Evolutionary conservation across 2,797 vertebrate genomes (phyloP), one percentile per base, ranked within the genome.

Genomic region (Otolemur crassicaudatus): DNA sequence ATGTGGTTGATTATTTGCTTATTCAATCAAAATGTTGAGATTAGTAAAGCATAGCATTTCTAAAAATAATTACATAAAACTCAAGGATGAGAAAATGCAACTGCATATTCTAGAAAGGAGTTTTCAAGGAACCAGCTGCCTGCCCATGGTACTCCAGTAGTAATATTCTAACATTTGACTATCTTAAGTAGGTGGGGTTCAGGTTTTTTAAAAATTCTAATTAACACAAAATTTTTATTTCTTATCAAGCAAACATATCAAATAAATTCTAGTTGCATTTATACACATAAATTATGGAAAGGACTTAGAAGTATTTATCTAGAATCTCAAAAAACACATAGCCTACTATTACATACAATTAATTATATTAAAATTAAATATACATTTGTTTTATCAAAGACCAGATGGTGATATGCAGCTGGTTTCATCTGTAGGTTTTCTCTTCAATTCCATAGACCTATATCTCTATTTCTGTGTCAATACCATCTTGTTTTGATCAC

Each of bases 1-100:
- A 73, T 80, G 29, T 19, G n/a, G 27, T 23, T 94, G 34, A 95
- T 89, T 95, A 90, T 81, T 95, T 67, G 34, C 3, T 83, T 80
- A 91, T 80, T 75, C 73, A 81, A 81, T 46, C 88, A 19, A 89
- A 88, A 61, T 79, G 4, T 53, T 95, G 16, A 79, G 23, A 34
- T 82, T 83, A 40, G n/a, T 43, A 86, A 63, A 85, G 22, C 61
- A 61, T 3, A 88, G 2, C 7, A 84, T 85, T 77, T 67, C n/a
- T 96, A 79, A 95, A 94, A 92, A 83, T 77, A 90, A 75, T 65
- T 53, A 23, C 10, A 43, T 58, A 22, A 0, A 65, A 70, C 16
- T 88, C 25, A 87, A 34, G 46, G 56, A 69, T 65, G 37, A 85
- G 60, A 96, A 79, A 69, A 63, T 69, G 7, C 12, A 95, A 61